These are phyloP conservation scores for Ornithorhynchus anatinus DNA, from an alignment of 2,113 vertebrate species.

Conservation along the genomic window DNA sequence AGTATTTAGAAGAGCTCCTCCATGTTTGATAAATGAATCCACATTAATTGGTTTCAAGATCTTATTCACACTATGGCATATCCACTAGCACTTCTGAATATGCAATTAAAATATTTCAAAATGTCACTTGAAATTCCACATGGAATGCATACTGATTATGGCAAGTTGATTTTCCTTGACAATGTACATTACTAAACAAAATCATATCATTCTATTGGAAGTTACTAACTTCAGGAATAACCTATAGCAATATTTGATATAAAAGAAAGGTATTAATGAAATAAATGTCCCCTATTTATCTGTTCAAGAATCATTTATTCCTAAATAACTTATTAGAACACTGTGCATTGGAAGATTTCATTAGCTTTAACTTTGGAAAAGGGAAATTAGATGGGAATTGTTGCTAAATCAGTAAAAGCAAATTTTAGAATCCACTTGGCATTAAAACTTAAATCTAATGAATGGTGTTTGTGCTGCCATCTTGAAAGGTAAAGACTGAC, in stretches of 20 bases:
- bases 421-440: too few species aligned
- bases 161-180: constrained; percentile 59
- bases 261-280: neutral
- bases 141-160: constrained; percentile 74
- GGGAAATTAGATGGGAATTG: neutral
- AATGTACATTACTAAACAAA: constrained; percentile 40
- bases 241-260: neutral
- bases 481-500: neutral
- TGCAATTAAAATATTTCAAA: constrained; percentile 79
- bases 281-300: neutral
- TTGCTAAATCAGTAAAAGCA: neutral
- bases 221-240: constrained; percentile 18
- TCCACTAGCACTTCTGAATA: constrained; percentile 67
- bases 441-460: too few species aligned
- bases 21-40: constrained; percentile 80
- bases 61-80: constrained; percentile 71
- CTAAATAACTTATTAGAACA: neutral
- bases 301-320: neutral
- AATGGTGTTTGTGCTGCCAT: too few species aligned
- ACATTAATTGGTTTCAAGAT: constrained; percentile 81
- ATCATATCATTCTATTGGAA: constrained; percentile 5
- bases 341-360: neutral
- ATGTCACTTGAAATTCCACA: constrained; percentile 69
- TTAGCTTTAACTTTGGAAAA: neutral
- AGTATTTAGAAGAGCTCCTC: constrained; percentile 63